Base-by-base conservation (phyloP, 2,113 vertebrate genomes). In the Bucco capensis region DNA sequence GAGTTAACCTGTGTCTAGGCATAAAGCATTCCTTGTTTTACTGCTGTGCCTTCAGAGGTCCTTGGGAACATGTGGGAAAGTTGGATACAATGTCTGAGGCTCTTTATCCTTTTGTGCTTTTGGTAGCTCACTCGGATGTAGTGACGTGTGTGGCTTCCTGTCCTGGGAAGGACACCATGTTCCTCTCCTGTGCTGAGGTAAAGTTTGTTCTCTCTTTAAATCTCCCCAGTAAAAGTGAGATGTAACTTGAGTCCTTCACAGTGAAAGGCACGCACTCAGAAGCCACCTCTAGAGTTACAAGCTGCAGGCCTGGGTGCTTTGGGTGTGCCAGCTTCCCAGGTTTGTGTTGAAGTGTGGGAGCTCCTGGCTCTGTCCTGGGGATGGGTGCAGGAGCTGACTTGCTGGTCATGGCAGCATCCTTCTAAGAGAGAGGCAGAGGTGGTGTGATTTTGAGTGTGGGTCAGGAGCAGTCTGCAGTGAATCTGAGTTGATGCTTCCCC, bases 101-200 rank as follows among this genome's bases (percentile, higher is more conserved):
- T 84, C 73, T 90, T 88, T 73, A 38, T 93, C 44, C 40, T 81
- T 91, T 86, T 95, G 56, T 94, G 58, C 92, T 83, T 96, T 86
- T 70, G 70, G 17, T 96, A 99, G 99, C 97, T 91, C 99, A 99
- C 96, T 98, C 99, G 2, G 96, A 95, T 76, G 91, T 98, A 21
- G 98, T 99, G 78, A 97, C 81, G 14, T 98, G 98, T 94, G 98
- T 99, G 67, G 97, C 98, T 73, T 98, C 98, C 96, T 99, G 98
- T 91, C 99, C 98, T 38, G 96, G 97, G 54, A 98, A 99, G 14
- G 98, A 98, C 38, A 97, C 98, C 22, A 67, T 99, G 84, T 99
- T 99, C 96, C 96, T 99, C 86, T 99, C 99, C 51, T 99, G 98
- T 95, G 97, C 98, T 61, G 98, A 99, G 98, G 99, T 99, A 97